These are phyloP conservation scores for Terrapene triunguis DNA, from an alignment of 2,113 vertebrate genomes.

Conservation along the genomic window DNA sequence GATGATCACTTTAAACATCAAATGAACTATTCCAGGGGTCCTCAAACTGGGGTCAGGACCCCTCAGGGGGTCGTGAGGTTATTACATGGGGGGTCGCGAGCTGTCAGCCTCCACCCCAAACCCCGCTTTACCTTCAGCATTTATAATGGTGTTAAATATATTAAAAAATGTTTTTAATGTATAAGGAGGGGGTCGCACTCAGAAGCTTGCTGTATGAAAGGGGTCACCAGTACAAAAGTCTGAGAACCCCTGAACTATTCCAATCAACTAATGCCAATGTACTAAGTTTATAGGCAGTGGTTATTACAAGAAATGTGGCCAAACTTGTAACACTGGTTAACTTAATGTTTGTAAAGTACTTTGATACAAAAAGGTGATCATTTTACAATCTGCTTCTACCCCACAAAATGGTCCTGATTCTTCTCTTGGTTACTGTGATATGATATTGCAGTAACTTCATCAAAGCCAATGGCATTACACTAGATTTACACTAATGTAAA, in stretches of 20 bases:
- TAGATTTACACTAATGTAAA: not conserved
- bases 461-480: not conserved
- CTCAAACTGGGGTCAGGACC: too few relatives aligned
- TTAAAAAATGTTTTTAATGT: too few relatives aligned
- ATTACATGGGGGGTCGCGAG: too few relatives aligned
- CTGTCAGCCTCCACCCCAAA: too few relatives aligned
- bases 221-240: too few relatives aligned
- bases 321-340: not conserved
- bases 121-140: too few relatives aligned
- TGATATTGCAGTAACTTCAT: not conserved
- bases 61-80: too few relatives aligned
- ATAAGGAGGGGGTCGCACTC: too few relatives aligned
- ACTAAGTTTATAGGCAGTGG: not conserved
- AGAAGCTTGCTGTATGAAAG: too few relatives aligned
- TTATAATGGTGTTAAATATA: too few relatives aligned
- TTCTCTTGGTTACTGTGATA: not conserved
- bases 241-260: not conserved
- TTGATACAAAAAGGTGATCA: not conserved
- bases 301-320: not conserved
- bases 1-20: not conserved
- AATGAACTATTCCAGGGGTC: not conserved
- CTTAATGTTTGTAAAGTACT: not conserved
- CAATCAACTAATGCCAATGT: not conserved
- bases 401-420: not conserved
- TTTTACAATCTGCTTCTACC: not conserved